Evolutionary conservation across 2,113 vertebrate species (phyloP).

Genomic region (Clarias gariepinus): DNA sequence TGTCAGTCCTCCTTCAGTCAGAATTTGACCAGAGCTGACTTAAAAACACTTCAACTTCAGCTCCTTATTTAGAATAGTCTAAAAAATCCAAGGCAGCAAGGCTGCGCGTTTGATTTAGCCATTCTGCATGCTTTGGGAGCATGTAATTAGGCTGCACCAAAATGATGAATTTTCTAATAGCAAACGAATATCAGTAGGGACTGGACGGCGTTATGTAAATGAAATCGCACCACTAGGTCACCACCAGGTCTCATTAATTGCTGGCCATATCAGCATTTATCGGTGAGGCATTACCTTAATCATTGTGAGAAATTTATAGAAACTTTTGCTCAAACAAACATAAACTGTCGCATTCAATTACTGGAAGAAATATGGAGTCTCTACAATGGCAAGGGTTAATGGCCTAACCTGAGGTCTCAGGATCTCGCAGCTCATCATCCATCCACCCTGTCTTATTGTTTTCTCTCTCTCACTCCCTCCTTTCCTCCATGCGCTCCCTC

Average conservation of each 20-base stretch:
- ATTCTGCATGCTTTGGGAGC: background rate
- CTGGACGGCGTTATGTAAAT: slow-evolving; percentile 27
- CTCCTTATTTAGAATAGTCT: background rate
- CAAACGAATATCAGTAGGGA: background rate
- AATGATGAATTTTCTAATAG: slow-evolving; percentile 17
- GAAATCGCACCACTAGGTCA: slow-evolving; percentile 19
- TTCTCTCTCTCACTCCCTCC: background rate
- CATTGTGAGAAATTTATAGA: background rate
- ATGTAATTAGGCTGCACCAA: background rate
- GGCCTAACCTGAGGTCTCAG: slow-evolving; percentile 11
- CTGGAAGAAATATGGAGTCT: background rate
- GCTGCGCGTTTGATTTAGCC: background rate
- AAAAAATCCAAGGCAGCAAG: background rate
- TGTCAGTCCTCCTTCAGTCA: background rate
- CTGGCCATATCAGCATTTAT: background rate
- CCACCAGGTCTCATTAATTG: slow-evolving; percentile 7
- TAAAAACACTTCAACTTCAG: background rate
- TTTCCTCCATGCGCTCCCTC: background rate
- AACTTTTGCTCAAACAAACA: background rate
- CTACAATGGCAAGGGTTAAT: background rate
- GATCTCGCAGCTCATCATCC: slow-evolving; percentile 13
- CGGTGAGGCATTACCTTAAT: background rate
- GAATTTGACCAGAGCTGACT: background rate
- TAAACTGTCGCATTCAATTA: background rate
- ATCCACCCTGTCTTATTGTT: background rate